Percentiles rank a stretch among this genome's conserved stretches.
Evolutionary conservation across 2,888 invertebrate species (phyloP).

Genomic region (Sisyra terminalis): DNA sequence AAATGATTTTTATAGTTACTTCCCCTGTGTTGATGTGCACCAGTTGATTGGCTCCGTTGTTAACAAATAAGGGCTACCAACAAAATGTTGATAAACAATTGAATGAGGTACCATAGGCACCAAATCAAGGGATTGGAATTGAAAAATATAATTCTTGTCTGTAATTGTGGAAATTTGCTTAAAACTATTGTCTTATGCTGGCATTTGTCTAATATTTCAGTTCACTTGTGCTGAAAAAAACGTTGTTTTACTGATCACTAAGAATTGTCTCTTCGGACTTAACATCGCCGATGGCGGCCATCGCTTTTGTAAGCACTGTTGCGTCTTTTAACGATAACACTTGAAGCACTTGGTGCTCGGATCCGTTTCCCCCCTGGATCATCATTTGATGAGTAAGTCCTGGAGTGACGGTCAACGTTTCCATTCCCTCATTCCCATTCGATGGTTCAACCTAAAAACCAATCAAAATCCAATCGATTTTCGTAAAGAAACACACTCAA

Average conservation of each 20-base stretch:
- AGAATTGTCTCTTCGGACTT: conserved; percentile 51
- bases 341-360: conserved; percentile 65
- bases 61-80: too few relatives aligned
- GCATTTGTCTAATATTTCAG: too few relatives aligned
- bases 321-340: conserved; percentile 77
- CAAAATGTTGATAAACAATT: too few relatives aligned
- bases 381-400: conserved; percentile 72
- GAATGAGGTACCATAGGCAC: too few relatives aligned
- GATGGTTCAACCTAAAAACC: conserved; percentile 50
- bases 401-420: conserved; percentile 54
- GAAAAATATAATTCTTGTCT: too few relatives aligned
- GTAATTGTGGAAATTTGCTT: too few relatives aligned
- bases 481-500: too few relatives aligned
- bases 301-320: conserved; percentile 62
- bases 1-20: too few relatives aligned
- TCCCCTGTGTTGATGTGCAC: too few relatives aligned
- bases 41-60: too few relatives aligned
- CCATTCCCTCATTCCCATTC: conserved; percentile 52
- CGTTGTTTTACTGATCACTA: conserved; percentile 23
- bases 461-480: not conserved
- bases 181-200: too few relatives aligned
- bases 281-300: conserved; percentile 52
- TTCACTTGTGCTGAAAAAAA: not conserved
- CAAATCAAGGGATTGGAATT: too few relatives aligned
- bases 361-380: conserved; percentile 50